Conservation (phyloP, 2,888 invertebrate species). For the Pachliopta kotzebuea region DNA sequence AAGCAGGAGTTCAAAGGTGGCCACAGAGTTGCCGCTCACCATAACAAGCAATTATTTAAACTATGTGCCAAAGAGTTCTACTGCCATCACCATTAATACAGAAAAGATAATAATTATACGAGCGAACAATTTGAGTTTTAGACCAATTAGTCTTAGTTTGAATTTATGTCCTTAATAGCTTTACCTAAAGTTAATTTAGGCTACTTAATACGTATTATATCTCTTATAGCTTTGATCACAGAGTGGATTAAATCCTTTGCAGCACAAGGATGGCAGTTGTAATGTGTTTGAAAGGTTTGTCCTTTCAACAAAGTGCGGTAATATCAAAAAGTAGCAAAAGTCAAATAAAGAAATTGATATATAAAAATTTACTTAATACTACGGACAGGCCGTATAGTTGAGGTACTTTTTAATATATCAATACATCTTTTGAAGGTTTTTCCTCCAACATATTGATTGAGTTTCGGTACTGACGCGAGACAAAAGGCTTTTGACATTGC, state of each 20-base stretch:
- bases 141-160: constrained; percentile 9
- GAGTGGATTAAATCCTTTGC: not conserved
- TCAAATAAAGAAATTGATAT: too few species aligned
- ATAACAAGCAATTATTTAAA: constrained; percentile 40
- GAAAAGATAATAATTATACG: not conserved
- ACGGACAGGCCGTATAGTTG: too few species aligned
- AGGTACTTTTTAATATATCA: too few species aligned
- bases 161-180: not conserved
- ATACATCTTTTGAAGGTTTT: too few species aligned
- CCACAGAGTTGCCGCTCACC: constrained; percentile 36
- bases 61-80: constrained; percentile 30
- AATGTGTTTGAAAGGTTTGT: too few species aligned
- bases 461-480: constrained; percentile 4
- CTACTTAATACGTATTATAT: not conserved
- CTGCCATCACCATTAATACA: constrained; percentile 13
- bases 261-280: too few species aligned
- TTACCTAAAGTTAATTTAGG: not conserved
- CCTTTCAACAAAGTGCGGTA: not conserved
- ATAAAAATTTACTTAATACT: too few species aligned
- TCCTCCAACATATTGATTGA: too few species aligned
- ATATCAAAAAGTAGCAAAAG: too few species aligned
- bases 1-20: constrained; percentile 43
- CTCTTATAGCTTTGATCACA: not conserved
- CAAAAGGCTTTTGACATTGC: constrained; percentile 37
- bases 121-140: constrained; percentile 11